Evolutionary conservation across 1,140 invertebrate genomes (phyloP).

Genomic region (Aradophagus sp.): DNA sequence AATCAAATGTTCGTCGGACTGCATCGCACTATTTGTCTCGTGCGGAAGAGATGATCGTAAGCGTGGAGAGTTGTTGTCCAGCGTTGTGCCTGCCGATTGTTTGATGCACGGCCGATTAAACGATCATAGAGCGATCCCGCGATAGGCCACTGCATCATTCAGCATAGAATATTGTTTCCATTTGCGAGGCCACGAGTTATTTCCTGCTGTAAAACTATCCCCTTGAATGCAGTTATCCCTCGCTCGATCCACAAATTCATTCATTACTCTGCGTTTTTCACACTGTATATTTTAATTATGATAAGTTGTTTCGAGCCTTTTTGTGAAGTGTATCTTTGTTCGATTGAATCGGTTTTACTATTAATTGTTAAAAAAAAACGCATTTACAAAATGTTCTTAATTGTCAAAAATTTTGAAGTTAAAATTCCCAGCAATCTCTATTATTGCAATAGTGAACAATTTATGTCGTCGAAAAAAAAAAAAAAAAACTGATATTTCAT

Average conservation of each 20-base stretch:
- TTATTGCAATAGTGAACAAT: conserved; percentile 27
- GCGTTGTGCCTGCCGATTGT: conserved; percentile 66
- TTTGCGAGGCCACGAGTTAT: conserved; percentile 39
- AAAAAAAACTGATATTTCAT: too few species aligned
- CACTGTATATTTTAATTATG: too few species aligned
- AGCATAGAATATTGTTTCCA: conserved; percentile 54
- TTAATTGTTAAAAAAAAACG: too few species aligned
- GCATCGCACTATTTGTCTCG: conserved; percentile 71
- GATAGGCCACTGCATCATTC: conserved; percentile 54
- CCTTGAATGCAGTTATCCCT: conserved; percentile 15
- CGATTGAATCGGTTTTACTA: too few species aligned
- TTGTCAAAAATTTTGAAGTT: too few species aligned
- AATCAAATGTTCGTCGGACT: conserved; percentile 72
- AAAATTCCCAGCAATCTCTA: conserved; percentile 43
- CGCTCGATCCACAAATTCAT: too few species aligned
- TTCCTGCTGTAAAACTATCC: conserved; percentile 13
- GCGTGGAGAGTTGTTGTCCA: conserved; percentile 59
- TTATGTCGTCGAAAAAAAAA: conserved; percentile 12
- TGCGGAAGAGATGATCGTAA: conserved; percentile 68
- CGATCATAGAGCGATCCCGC: conserved; percentile 61
- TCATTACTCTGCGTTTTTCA: too few species aligned
- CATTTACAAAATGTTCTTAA: too few species aligned
- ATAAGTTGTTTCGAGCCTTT: too few species aligned
- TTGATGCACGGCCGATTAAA: conserved; percentile 74
- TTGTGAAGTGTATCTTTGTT: too few species aligned